Conservation (phyloP, 1,140 invertebrate genomes). For the Diabrotica virgifera region DNA sequence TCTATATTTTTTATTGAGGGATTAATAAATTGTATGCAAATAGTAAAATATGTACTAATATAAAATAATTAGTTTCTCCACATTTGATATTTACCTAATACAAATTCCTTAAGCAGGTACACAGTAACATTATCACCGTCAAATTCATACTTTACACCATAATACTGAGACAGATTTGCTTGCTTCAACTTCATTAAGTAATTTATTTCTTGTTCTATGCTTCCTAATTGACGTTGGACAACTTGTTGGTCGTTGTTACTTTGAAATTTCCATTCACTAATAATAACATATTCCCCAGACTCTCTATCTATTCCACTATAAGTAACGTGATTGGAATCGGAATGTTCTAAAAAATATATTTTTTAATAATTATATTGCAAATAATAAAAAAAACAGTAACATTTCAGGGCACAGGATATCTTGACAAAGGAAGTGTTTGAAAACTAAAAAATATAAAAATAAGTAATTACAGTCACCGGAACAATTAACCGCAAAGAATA, state of each 20-base stretch:
- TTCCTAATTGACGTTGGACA: constrained; percentile 56
- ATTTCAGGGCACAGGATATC: not conserved
- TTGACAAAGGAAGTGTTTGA: too few relatives aligned
- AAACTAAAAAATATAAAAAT: too few relatives aligned
- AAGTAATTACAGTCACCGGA: too few relatives aligned
- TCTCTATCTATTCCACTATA: constrained; percentile 66
- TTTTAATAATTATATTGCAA: too few relatives aligned
- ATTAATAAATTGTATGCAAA: too few relatives aligned
- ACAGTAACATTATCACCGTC: constrained; percentile 58
- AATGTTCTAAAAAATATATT: constrained; percentile 54
- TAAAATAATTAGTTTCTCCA: too few relatives aligned
- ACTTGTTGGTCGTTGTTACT: constrained; percentile 45
- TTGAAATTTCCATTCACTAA: constrained; percentile 65
- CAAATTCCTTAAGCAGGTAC: constrained; percentile 66
- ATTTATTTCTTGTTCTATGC: constrained; percentile 71
- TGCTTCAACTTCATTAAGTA: constrained; percentile 66
- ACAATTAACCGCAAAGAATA: too few relatives aligned
- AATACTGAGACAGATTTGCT: constrained; percentile 68
- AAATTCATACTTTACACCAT: constrained; percentile 63
- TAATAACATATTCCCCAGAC: constrained; percentile 63
- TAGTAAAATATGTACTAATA: too few relatives aligned
- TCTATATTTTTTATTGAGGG: too few relatives aligned
- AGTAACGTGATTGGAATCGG: constrained; percentile 62
- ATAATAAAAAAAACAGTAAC: constrained; percentile 1
- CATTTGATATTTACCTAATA: constrained; percentile 49